Evolutionary conservation across 2,888 invertebrate genomes (phyloP), one percentile per base, ranked within the genome.

Genomic region (Drosophila quinaria): DNA sequence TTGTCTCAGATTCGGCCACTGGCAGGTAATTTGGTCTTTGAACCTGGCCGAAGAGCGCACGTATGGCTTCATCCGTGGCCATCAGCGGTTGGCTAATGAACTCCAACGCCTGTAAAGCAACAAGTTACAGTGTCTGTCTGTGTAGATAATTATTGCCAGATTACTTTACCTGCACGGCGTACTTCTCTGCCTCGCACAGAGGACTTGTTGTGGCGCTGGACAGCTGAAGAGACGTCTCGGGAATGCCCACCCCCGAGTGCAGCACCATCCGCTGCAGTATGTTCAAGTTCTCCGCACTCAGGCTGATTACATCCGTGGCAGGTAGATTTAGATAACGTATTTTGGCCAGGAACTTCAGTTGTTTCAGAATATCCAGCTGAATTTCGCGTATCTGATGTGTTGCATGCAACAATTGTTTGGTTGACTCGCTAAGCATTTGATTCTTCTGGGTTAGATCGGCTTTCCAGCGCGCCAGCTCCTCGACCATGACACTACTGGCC

Each of bases 401-500:
- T 13, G 92, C 81, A 49, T 92, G 90, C 4, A 93, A 49, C 47
- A 93, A 70, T 50, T 88, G 84, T 59, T 92, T 92, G 3, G 91
- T 92, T 0, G 93, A 91, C 60, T 92, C 91, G 13, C 87, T 90
- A 0, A 93, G 87, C 78, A 91, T 74, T 78, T 90, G 87, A 72
- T 93, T 93, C 59, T 93, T 93, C 78, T 96, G 95, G 15, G 95
- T 95, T 25, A 98, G 93, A 60, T 95, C 94, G 51, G 96, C 96
- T 92, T 98, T 97, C 95, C 97, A 97, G 80, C 95, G 94, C 0
- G 97, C 97, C 77, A 98, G 92, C 93, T 98, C 98, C 93, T 98
- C 98, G 1, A 98, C 96, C 96, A 98, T 97, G 64, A 98, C 94
- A 92, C 98, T 98, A 94, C 97, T 97, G 25, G 98, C 98, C 81